A percentile compares a stretch with the other conserved stretches of the same genome.
Conservation (phyloP, 2,888 invertebrate species). For the Dascillus cervinus region DNA sequence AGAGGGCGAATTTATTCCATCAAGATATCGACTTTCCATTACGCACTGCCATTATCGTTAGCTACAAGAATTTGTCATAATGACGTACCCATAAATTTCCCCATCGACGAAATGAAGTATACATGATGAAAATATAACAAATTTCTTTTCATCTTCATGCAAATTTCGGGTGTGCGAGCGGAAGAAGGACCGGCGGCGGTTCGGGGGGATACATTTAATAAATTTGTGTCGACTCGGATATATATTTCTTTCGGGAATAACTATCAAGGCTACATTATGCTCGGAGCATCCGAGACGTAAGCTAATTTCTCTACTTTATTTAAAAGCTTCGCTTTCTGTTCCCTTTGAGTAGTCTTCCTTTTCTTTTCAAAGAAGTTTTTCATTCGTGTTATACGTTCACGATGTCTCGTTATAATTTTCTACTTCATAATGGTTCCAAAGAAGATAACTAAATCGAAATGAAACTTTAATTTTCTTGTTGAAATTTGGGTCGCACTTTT, state of each 20-base stretch:
- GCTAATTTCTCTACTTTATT: constrained; percentile 16
- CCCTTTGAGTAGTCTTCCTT: constrained; percentile 11
- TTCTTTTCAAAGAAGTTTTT: constrained; percentile 4
- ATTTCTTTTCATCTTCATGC: constrained; percentile 8
- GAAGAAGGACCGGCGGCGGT: too few species aligned
- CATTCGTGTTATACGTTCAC: neutral
- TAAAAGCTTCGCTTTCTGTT: constrained; percentile 13
- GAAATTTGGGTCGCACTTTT: too few species aligned
- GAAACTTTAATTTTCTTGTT: too few species aligned
- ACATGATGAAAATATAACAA: constrained; percentile 7
- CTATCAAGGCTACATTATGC: constrained; percentile 7
- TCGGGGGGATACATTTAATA: constrained; percentile 8
- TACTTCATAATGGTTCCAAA: too few species aligned
- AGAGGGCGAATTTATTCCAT: too few species aligned
- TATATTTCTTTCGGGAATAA: constrained; percentile 7
- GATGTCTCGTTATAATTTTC: too few species aligned
- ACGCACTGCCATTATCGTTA: constrained; percentile 7
- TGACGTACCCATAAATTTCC: constrained; percentile 7
- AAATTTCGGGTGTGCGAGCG: too few species aligned
- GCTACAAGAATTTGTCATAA: constrained; percentile 8
- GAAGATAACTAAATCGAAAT: too few species aligned
- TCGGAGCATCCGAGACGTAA: constrained; percentile 11
- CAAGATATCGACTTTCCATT: constrained; percentile 10
- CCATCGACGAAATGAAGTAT: constrained; percentile 7
- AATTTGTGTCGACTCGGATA: constrained; percentile 5